Conservation (phyloP, 2,888 invertebrate genomes). For the Rhagonycha fulva region DNA sequence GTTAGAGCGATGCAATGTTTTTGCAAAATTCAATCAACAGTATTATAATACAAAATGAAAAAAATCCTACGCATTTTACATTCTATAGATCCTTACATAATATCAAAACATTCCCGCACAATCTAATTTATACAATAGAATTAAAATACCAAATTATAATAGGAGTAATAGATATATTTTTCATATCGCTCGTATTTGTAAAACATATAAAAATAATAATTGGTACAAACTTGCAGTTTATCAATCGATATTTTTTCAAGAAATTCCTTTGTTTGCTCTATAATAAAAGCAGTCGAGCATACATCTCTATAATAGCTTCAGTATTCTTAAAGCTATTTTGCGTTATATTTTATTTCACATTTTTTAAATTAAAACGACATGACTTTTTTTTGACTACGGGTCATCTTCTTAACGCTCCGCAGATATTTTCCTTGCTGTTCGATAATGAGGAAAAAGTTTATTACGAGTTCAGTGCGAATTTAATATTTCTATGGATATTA, state of each 20-base stretch:
- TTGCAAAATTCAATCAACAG: constrained; percentile 43
- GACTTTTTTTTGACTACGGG: neutral
- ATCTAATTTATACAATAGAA: constrained; percentile 33
- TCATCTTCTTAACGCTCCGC: neutral
- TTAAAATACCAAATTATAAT: constrained; percentile 4
- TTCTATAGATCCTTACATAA: constrained; percentile 43
- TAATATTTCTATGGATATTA: neutral
- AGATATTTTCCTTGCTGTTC: neutral
- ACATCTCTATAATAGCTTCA: neutral
- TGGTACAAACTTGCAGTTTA: neutral
- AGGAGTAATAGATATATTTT: neutral
- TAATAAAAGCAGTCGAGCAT: neutral
- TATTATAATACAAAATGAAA: constrained; percentile 45
- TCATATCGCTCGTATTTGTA: neutral
- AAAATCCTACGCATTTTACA: constrained; percentile 45
- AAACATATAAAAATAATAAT: neutral
- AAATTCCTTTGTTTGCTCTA: neutral
- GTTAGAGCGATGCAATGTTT: constrained; percentile 48
- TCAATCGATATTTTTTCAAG: neutral
- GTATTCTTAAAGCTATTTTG: neutral
- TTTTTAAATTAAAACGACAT: neutral
- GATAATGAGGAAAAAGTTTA: neutral
- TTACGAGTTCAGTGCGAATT: neutral
- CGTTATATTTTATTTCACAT: neutral
- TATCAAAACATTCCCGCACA: constrained; percentile 32